Conservation (phyloP, 2,113 vertebrate genomes). For the Calidris pygmaea region DNA sequence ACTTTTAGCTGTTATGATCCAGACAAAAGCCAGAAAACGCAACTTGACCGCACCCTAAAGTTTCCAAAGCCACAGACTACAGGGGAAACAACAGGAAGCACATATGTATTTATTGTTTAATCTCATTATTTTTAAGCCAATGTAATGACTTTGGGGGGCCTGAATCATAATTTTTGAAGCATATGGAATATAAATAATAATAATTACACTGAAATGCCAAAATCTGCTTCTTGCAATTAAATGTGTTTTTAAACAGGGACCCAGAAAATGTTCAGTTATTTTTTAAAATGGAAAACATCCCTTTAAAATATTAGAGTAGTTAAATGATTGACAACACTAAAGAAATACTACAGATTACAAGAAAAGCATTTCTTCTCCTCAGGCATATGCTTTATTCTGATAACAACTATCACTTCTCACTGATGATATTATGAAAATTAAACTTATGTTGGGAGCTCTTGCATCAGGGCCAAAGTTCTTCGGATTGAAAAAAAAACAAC, state of each 20-base stretch:
- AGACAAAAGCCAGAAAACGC: constrained; percentile 14
- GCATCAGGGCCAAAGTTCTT: not conserved
- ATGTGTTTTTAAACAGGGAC: not conserved
- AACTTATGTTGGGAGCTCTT: not conserved
- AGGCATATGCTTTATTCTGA: not conserved
- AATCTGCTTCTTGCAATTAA: not conserved
- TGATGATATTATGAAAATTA: not conserved
- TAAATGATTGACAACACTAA: not conserved
- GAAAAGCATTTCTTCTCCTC: not conserved
- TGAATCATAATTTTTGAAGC: not conserved
- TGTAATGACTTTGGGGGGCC: not conserved
- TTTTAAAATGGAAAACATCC: not conserved
- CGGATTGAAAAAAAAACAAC: not conserved
- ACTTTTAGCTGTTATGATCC: not conserved
- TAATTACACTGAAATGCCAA: not conserved
- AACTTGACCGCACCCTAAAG: not conserved
- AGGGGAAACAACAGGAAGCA: not conserved
- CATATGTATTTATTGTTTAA: not conserved
- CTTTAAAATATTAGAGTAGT: not conserved
- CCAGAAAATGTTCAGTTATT: not conserved
- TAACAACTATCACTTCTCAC: not conserved
- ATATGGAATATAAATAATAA: not conserved
- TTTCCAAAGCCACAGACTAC: not conserved
- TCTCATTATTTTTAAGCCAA: not conserved
- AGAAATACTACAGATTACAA: not conserved